Conservation (phyloP, 2,797 vertebrate species). For the Sebastolobus alascanus region DNA sequence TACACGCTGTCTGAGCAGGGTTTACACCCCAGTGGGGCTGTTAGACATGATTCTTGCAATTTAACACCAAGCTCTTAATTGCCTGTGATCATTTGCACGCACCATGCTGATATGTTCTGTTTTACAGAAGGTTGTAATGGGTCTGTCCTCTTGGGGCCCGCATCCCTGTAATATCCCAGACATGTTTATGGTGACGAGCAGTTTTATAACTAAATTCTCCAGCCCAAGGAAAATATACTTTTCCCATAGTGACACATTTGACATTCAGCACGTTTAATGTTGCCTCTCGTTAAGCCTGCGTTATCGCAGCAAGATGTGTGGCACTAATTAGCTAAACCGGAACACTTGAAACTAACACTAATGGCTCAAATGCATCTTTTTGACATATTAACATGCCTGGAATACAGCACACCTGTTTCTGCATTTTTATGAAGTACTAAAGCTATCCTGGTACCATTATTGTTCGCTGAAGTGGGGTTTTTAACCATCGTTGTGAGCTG, state of each 20-base stretch:
- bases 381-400: conserved; percentile 37
- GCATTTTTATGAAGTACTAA: conserved; percentile 50
- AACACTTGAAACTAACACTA: conserved; percentile 57
- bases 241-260: conserved; percentile 26
- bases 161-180: conserved; percentile 36
- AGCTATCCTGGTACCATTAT: conserved; percentile 33
- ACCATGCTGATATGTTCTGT: conserved; percentile 54
- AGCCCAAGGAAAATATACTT: conserved; percentile 40
- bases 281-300: conserved; percentile 20
- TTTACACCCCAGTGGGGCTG: conserved; percentile 61
- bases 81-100: conserved; percentile 63
- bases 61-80: conserved; percentile 69
- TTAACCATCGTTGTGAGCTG: conserved; percentile 30
- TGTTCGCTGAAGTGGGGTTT: conserved; percentile 46
- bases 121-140: conserved; percentile 55
- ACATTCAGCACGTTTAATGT: conserved; percentile 39
- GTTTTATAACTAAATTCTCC: conserved; percentile 25
- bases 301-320: conserved; percentile 18
- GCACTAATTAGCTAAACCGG: conserved; percentile 48
- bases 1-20: conserved; percentile 39
- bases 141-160: conserved; percentile 48
- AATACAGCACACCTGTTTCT: conserved; percentile 45
- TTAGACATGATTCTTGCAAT: conserved; percentile 61
- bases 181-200: conserved; percentile 56
- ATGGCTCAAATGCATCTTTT: conserved; percentile 55